A percentile compares a stretch with the other conserved stretches of the same genome.
phyloP scores from a whole-genome alignment of 2,797 vertebrate genomes.

The Podarcis siculus region DNA sequence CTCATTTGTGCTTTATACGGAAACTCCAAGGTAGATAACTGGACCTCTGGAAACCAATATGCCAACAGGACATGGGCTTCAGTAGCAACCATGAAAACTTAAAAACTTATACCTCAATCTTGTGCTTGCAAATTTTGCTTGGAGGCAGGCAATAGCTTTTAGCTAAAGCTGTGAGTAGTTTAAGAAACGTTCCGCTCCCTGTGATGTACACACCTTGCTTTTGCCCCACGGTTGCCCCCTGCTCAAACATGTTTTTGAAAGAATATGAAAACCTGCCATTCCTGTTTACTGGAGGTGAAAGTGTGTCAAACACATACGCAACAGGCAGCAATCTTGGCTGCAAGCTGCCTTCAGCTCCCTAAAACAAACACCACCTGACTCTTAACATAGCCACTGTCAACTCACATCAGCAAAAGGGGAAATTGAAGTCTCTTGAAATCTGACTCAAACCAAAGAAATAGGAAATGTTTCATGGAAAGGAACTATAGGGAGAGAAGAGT shows the following conservation, averaged over 20 bases:
- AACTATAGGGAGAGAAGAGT: background rate
- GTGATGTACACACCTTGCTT: background rate
- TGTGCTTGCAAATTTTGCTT: background rate
- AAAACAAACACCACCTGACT: background rate
- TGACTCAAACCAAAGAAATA: background rate
- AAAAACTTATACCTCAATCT: background rate
- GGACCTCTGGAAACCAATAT: background rate
- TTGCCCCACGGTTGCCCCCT: background rate
- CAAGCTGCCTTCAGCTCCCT: background rate
- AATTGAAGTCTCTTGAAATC: background rate
- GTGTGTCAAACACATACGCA: no score
- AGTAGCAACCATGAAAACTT: background rate
- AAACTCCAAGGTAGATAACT: background rate
- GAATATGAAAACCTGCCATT: background rate
- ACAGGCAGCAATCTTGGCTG: background rate
- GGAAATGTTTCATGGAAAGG: background rate
- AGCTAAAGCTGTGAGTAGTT: background rate
- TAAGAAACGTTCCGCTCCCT: background rate
- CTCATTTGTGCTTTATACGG: background rate
- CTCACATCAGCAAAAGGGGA: background rate
- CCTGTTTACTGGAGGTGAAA: background rate
- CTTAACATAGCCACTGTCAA: background rate
- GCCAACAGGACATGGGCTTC: background rate
- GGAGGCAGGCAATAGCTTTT: background rate
- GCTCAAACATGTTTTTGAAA: background rate